phyloP scores from a whole-genome alignment of 2,113 vertebrate species.

The Sylvietta virens region DNA sequence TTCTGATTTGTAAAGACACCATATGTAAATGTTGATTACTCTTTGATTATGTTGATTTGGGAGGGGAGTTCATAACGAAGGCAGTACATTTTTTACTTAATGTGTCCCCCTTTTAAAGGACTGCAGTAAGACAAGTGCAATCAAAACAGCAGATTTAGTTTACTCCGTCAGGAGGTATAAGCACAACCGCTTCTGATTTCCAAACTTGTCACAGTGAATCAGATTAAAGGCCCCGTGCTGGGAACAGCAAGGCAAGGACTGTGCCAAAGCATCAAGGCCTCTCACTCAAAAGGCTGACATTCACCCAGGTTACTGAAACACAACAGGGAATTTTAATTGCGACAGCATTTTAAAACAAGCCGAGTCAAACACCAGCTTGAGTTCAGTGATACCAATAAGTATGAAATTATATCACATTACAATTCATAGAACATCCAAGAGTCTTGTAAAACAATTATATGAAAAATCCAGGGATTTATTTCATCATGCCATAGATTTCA shows the following conservation, averaged over 20 bases:
- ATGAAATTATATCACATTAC: not conserved
- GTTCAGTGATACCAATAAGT: not conserved
- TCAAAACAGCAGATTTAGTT: not conserved
- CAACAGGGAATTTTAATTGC: not conserved
- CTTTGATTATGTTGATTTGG: not conserved
- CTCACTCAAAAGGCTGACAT: not conserved
- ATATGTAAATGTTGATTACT: not conserved
- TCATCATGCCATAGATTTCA: not conserved
- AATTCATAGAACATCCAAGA: not conserved
- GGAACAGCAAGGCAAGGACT: not conserved
- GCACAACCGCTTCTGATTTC: not conserved
- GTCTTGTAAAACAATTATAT: not conserved
- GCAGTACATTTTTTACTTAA: not conserved
- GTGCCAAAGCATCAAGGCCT: not conserved
- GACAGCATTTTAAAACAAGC: not conserved
- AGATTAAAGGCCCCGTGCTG: not conserved
- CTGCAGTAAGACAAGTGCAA: not conserved
- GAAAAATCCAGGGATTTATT: not conserved
- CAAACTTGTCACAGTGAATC: not conserved
- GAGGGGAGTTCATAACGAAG: not conserved
- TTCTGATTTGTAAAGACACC: not conserved
- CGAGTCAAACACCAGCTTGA: not conserved
- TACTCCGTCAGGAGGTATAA: not conserved
- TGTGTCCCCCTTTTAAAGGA: not conserved
- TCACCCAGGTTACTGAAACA: not conserved